These are phyloP conservation scores for Panthera tigris DNA, from an alignment of 2,113 vertebrate genomes.

Conservation along the genomic window DNA sequence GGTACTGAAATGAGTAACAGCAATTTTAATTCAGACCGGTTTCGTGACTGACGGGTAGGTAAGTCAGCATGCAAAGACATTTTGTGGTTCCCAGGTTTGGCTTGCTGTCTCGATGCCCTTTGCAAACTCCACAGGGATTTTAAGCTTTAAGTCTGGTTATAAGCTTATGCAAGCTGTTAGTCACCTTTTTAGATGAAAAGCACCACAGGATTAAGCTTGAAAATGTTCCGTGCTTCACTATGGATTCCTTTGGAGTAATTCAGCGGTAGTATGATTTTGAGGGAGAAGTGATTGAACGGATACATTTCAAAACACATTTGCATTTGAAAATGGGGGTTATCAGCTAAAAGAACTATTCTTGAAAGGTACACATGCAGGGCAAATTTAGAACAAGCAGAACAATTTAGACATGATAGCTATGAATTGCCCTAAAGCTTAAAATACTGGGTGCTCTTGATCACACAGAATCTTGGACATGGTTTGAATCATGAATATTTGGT, in stretches of 20 bases:
- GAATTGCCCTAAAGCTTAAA: conserved; percentile 44
- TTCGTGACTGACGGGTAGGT: conserved; percentile 47
- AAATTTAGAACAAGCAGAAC: conserved; percentile 67
- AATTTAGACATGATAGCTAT: conserved; percentile 57
- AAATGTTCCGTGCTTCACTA: conserved; percentile 32
- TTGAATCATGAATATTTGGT: conserved; percentile 36
- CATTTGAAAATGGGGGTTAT: conserved; percentile 67
- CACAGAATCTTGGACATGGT: background rate
- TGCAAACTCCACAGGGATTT: conserved; percentile 62
- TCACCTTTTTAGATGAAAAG: conserved; percentile 75
- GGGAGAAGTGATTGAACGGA: conserved; percentile 63
- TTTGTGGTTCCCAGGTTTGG: conserved; percentile 59
- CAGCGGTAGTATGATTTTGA: conserved; percentile 56
- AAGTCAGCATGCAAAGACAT: conserved; percentile 44
- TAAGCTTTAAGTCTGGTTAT: conserved; percentile 70
- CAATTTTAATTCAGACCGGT: conserved; percentile 37
- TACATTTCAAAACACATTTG: conserved; percentile 71
- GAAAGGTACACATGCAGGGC: conserved; percentile 56
- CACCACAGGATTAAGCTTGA: conserved; percentile 62
- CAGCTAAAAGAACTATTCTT: conserved; percentile 65
- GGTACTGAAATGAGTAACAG: conserved; percentile 26
- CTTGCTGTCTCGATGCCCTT: conserved; percentile 60
- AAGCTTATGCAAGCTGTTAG: conserved; percentile 73
- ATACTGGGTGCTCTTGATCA: background rate
- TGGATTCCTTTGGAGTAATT: conserved; percentile 64